These are phyloP conservation scores for Drosophila seguyi DNA, from an alignment of 1,140 invertebrate genomes.

Conservation along the genomic window DNA sequence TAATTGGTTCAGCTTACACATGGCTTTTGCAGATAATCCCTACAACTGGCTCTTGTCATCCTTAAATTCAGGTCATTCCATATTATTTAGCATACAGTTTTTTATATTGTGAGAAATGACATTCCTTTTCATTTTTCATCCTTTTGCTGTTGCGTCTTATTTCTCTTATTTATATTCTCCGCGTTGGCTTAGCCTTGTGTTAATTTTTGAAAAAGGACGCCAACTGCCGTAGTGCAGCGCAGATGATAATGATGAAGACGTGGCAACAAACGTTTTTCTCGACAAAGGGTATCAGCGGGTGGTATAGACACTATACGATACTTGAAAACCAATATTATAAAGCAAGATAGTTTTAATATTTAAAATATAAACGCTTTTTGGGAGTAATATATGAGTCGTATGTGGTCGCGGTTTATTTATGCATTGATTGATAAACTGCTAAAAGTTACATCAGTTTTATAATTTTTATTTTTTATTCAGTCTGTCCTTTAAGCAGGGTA, in stretches of 20 bases:
- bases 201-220: conserved; percentile 74
- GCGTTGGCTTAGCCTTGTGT: conserved; percentile 56
- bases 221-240: conserved; percentile 67
- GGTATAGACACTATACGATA: neutral
- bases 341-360: neutral
- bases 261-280: conserved; percentile 35
- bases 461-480: no score
- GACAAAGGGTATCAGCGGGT: conserved; percentile 3
- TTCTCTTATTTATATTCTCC: conserved; percentile 19
- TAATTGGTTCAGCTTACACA: neutral
- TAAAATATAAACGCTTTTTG: no score
- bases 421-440: no score
- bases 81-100: conserved; percentile 64
- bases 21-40: neutral
- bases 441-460: no score
- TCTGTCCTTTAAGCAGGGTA: conserved; percentile 5
- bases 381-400: no score
- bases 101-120: conserved; percentile 56
- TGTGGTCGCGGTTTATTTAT: no score
- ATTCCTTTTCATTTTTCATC: conserved; percentile 41
- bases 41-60: conserved; percentile 12
- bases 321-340: neutral
- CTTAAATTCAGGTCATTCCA: conserved; percentile 57
- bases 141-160: conserved; percentile 5
- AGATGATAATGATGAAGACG: conserved; percentile 72